Evolutionary conservation across 2,797 vertebrate species (phyloP), one percentile per base, ranked within the genome.

Genomic region (Echeneis naucrates): DNA sequence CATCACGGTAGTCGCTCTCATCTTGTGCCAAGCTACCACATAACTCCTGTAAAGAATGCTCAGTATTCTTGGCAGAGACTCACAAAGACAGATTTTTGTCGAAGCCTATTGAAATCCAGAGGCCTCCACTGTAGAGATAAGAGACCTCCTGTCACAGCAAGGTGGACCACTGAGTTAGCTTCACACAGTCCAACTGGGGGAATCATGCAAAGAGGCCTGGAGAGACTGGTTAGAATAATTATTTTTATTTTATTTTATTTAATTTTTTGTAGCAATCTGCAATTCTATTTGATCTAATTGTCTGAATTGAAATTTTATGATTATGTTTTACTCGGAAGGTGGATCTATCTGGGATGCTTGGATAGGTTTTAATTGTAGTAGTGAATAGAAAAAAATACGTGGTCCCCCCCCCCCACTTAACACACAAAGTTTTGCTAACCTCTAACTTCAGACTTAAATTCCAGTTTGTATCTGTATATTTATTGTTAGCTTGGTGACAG

Each of bases 121-220:
- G 64, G 50, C 48, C 65, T 80, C 56, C 58, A 40, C 65, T 56
- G 51, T 40, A 24, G 59, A 72, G 78, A 88, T 82, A 81, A 87
- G 67, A 88, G 58, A 76, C 70, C 53, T 64, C 69, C 66, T 85
- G 73, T 78, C 80, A 74, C 81, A 84, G 80, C 59, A 77, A 77
- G 79, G 73, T 80, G 59, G 72, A 47, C 53, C 42, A 17, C 57
- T 55, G 55, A 72, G 52, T 73, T 50, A 42, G 66, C 38, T 82
- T 72, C 67, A 74, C 59, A 72, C 1, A 0, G 53, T 59, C 53
- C 47, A 59, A 81, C 80, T 80, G 62, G 87, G 57, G 52, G 83
- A 86, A 87, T 84, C 82, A 79, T 86, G 64, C 73, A 89, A 78
- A 56, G 27, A 27, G 42, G 32, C 77, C 78, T 59, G 71, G 24